A percentile compares a stretch with the other conserved stretches of the same genome.
These are phyloP conservation scores for Drosophila neotestacea DNA, from an alignment of 2,888 invertebrate species.

Conservation along the genomic window DNA sequence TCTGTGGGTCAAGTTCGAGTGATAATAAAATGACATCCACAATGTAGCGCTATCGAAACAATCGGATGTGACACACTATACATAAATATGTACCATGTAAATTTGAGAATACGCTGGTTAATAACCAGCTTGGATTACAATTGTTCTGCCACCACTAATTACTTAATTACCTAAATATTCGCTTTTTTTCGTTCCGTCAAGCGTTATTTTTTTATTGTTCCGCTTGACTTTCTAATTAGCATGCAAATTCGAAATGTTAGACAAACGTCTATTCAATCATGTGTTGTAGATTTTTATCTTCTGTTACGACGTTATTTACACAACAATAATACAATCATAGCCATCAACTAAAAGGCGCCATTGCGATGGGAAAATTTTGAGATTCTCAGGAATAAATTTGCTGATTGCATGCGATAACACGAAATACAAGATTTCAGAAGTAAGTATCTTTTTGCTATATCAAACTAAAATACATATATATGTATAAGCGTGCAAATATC, in stretches of 20 bases:
- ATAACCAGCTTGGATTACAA: slow-evolving; percentile 32
- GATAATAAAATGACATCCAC: slow-evolving; percentile 27
- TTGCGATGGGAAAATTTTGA: neutral
- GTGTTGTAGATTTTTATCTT: slow-evolving; percentile 43
- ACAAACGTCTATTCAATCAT: slow-evolving; percentile 38
- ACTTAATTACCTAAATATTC: slow-evolving; percentile 44
- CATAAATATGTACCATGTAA: neutral
- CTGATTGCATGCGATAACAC: slow-evolving; percentile 10
- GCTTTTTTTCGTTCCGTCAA: slow-evolving; percentile 24
- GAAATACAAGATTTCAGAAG: neutral
- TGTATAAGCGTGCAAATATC: too few relatives aligned
- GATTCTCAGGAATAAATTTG: slow-evolving; percentile 2
- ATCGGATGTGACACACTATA: slow-evolving; percentile 36
- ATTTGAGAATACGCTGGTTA: slow-evolving; percentile 8
- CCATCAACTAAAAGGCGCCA: slow-evolving; percentile 21
- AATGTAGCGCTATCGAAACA: slow-evolving; percentile 10
- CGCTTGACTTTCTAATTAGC: slow-evolving; percentile 45
- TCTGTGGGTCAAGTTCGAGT: slow-evolving; percentile 58
- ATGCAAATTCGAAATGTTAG: slow-evolving; percentile 56
- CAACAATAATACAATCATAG: slow-evolving; percentile 22
- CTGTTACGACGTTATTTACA: slow-evolving; percentile 31
- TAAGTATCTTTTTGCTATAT: neutral
- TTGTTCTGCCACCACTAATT: slow-evolving; percentile 55
- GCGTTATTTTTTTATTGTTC: slow-evolving; percentile 48
- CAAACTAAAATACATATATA: too few relatives aligned